These are phyloP conservation scores for Cossypha polioptera DNA, from an alignment of 2,797 vertebrate species.

Conservation along the genomic window DNA sequence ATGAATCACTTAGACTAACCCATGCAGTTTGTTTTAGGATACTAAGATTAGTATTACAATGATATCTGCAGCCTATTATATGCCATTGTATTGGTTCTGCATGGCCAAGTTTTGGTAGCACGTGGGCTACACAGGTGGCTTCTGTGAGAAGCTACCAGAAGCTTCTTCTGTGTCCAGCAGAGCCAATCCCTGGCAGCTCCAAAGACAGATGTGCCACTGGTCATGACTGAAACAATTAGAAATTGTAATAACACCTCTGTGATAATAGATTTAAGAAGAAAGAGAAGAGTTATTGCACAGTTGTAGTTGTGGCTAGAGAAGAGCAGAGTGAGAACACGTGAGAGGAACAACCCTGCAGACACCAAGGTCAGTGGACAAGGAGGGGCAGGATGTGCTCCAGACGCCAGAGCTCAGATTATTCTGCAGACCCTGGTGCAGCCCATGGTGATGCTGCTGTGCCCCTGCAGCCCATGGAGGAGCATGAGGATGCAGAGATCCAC, in stretches of 20 bases:
- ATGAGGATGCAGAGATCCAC: background rate
- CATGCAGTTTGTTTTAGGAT: background rate
- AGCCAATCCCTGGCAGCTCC: background rate
- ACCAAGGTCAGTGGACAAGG: background rate
- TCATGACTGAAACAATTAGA: background rate
- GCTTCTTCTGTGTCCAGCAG: background rate
- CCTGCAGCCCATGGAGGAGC: background rate
- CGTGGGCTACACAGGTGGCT: background rate
- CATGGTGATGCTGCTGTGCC: background rate
- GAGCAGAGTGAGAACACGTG: rapidly evolving
- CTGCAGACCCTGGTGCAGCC: background rate
- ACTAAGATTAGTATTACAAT: background rate
- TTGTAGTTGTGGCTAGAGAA: background rate
- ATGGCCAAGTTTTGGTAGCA: background rate
- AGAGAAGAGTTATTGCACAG: background rate
- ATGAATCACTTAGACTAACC: background rate
- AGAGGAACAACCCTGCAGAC: background rate
- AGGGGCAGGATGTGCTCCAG: background rate
- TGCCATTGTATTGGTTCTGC: background rate
- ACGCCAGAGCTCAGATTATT: background rate
- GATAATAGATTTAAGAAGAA: background rate
- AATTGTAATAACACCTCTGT: background rate
- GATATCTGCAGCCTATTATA: background rate
- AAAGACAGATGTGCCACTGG: background rate
- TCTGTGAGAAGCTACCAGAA: background rate